phyloP scores from a whole-genome alignment of 2,888 invertebrate species.

The Sarcophaga variegata region DNA sequence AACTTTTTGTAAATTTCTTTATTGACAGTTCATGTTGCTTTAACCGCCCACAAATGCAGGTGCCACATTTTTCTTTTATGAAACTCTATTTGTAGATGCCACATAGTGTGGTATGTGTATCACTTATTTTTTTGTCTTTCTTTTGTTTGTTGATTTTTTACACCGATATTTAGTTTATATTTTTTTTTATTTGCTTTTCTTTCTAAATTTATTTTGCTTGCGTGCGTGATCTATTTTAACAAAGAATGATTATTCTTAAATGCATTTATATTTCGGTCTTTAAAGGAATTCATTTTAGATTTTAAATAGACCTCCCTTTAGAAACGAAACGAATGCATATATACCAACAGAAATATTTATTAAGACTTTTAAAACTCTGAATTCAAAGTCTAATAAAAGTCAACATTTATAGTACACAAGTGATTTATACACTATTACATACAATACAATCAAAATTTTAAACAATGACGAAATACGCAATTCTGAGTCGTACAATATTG shows the following conservation, averaged over 20 bases:
- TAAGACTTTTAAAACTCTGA: too few species aligned
- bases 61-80: constrained; percentile 52
- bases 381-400: too few species aligned
- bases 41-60: constrained; percentile 60
- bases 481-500: too few species aligned
- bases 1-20: constrained; percentile 53
- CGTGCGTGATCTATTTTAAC: constrained; percentile 63
- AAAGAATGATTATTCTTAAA: constrained; percentile 21
- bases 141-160: constrained; percentile 57
- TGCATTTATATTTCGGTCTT: constrained; percentile 11
- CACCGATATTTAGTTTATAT: constrained; percentile 34
- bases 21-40: constrained; percentile 64
- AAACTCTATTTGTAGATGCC: constrained; percentile 32
- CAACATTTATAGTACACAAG: too few species aligned
- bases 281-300: neutral
- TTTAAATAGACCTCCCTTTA: neutral
- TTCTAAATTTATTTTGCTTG: constrained; percentile 50
- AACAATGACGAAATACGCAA: too few species aligned
- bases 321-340: neutral
- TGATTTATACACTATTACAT: too few species aligned
- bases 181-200: neutral
- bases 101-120: constrained; percentile 47
- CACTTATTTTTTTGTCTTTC: constrained; percentile 10
- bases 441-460: too few species aligned
- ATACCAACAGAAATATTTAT: too few species aligned